A percentile compares a stretch with the other conserved stretches of the same genome.
These are phyloP conservation scores for Butorides virescens DNA, from an alignment of 2,113 vertebrate species.

Conservation along the genomic window DNA sequence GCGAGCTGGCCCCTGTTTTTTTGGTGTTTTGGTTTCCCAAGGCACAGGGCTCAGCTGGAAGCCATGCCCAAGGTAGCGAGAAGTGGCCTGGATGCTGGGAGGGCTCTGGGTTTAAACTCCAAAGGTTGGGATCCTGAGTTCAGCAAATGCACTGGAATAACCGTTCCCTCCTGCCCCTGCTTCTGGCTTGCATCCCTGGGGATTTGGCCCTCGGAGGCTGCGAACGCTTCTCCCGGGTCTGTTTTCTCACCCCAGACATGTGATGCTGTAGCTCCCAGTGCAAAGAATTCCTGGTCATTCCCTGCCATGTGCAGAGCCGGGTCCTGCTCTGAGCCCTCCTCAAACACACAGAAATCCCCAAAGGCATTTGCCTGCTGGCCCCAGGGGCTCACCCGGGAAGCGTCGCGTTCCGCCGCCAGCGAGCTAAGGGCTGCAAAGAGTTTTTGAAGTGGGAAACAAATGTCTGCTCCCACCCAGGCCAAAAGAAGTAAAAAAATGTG, in stretches of 20 bases:
- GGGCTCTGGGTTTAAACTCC: neutral
- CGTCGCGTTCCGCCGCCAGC: accelerated
- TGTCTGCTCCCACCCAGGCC: neutral
- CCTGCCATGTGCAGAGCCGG: accelerated
- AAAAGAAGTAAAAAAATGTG: neutral
- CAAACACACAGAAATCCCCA: neutral
- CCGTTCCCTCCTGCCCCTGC: neutral
- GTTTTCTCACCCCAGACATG: accelerated
- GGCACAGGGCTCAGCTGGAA: neutral
- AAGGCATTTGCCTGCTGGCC: neutral
- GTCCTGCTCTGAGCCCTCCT: neutral
- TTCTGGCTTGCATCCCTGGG: neutral
- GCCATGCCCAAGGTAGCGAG: neutral
- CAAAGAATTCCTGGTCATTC: neutral
- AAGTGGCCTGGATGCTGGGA: neutral
- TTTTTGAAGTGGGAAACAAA: neutral
- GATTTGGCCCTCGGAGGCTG: neutral
- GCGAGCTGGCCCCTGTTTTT: neutral
- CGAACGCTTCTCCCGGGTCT: neutral
- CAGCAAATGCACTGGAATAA: neutral
- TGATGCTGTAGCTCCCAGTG: neutral
- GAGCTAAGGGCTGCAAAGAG: neutral
- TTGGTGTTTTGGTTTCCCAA: neutral
- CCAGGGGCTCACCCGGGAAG: accelerated
- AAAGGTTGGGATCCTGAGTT: neutral